Base-by-base conservation (phyloP, 2,113 vertebrate species). In the Rhineura floridana region DNA sequence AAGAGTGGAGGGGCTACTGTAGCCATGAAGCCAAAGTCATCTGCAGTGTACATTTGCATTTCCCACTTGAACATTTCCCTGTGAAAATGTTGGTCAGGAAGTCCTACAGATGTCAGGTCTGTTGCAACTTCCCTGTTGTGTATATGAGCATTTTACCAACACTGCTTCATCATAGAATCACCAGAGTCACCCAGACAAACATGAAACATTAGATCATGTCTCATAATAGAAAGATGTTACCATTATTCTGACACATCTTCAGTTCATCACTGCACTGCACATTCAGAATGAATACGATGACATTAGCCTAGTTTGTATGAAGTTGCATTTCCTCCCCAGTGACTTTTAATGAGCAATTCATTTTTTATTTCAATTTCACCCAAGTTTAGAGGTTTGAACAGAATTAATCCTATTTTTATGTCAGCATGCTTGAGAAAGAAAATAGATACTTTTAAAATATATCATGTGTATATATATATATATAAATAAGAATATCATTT, bases 361-460 rank as follows among this genome's bases (percentile, higher is more conserved):
- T 88, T 48, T 55, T 33, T 80, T 21, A 3, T 85, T 77, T 63
- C 21, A 63, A n/a, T 62, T 1, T 0, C 0, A 28, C 0, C 0
- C 33, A 77, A 72, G 28, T 5, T 81, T 91, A 63, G n/a, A 65
- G 48, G 33, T 62, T 3, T 44, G 42, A n/a, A 11, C 50, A 81
- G 63, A 87, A 72, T 70, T 73, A 72, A 9, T 52, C 15, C 48
- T n/a, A 33, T 73, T 59, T 73, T 59, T 67, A 0, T 25, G 8
- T 81, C 76, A 1, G 6, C 30, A 87, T 87, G 19, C 33, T 88
- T 86, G 23, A n/a, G 39, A 4, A 8, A 21, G 19, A n/a, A n/a
- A n/a, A n/a, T n/a, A n/a, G n/a, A n/a, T n/a, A n/a, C n/a, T n/a
- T n/a, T n/a, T 79, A 52, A 28, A 88, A 90, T 4, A 59, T 17